These are phyloP conservation scores for Thera obeliscata DNA, from an alignment of 2,888 invertebrate species.

Conservation along the genomic window DNA sequence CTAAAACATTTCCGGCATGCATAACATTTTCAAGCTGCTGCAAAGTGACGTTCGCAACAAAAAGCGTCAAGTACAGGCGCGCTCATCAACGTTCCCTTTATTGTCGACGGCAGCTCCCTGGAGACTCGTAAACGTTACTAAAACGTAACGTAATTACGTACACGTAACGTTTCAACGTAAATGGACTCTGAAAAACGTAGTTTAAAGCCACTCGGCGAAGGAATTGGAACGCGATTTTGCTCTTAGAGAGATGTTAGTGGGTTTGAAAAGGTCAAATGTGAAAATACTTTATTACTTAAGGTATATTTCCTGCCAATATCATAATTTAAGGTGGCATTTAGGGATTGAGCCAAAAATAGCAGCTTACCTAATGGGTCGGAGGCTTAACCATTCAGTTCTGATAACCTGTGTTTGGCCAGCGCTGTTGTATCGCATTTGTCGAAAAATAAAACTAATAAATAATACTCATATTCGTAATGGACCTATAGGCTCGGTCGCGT, in stretches of 20 bases:
- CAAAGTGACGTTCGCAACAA: conserved; percentile 21
- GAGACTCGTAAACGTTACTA: conserved; percentile 53
- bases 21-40: conserved; percentile 17
- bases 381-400: too few relatives aligned
- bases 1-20: conserved; percentile 16
- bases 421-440: too few relatives aligned
- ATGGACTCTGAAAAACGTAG: conserved; percentile 42
- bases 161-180: conserved; percentile 48
- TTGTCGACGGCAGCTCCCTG: conserved; percentile 34
- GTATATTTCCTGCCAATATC: neutral
- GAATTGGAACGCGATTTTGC: conserved; percentile 24
- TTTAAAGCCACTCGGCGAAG: conserved; percentile 20
- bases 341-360: too few relatives aligned
- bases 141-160: conserved; percentile 57
- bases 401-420: too few relatives aligned
- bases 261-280: conserved; percentile 19
- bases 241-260: conserved; percentile 24
- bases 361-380: too few relatives aligned
- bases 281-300: conserved; percentile 17
- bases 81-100: conserved; percentile 33
- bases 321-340: neutral
- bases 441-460: too few relatives aligned
- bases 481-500: too few relatives aligned
- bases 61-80: conserved; percentile 29
- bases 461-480: too few relatives aligned